phyloP scores from a whole-genome alignment of 2,797 vertebrate genomes.

The Psittacula echo region DNA sequence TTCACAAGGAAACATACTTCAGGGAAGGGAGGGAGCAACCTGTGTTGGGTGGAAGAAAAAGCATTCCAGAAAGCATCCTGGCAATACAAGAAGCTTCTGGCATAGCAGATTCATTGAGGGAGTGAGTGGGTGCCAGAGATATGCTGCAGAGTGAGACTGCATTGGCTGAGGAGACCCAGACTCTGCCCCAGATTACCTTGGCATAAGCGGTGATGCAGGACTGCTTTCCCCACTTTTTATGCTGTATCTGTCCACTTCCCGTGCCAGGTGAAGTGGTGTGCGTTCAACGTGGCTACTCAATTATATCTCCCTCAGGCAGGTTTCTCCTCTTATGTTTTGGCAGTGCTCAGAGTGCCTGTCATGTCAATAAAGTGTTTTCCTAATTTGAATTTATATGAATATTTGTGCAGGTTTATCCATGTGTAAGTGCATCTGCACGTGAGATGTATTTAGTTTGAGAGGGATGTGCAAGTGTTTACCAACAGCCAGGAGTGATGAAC shows the following conservation, averaged over 20 bases:
- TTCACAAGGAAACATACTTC: not conserved
- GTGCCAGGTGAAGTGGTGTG: not conserved
- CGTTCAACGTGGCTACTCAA: not conserved
- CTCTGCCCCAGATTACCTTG: not conserved
- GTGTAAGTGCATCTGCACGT: slow-evolving; percentile 5
- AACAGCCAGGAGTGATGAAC: not conserved
- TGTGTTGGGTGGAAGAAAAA: not conserved
- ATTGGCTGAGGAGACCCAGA: not conserved
- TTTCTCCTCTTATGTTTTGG: slow-evolving; percentile 30
- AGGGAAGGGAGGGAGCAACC: slow-evolving; percentile 21
- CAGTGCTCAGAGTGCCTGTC: not conserved
- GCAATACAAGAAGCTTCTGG: not conserved
- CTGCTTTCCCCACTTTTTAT: not conserved
- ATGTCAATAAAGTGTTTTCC: not conserved
- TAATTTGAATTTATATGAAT: slow-evolving; percentile 38
- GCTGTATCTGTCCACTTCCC: not conserved
- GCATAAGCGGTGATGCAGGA: not conserved
- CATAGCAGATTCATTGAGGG: not conserved
- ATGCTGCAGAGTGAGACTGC: not conserved
- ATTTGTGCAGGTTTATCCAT: slow-evolving; percentile 16
- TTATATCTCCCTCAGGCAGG: slow-evolving; percentile 13
- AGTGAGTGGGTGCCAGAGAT: not conserved
- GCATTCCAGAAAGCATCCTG: not conserved
- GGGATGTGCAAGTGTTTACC: not conserved
- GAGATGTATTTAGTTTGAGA: not conserved